Evolutionary conservation across 2,888 invertebrate genomes (phyloP).

Genomic region (Syritta pipiens): DNA sequence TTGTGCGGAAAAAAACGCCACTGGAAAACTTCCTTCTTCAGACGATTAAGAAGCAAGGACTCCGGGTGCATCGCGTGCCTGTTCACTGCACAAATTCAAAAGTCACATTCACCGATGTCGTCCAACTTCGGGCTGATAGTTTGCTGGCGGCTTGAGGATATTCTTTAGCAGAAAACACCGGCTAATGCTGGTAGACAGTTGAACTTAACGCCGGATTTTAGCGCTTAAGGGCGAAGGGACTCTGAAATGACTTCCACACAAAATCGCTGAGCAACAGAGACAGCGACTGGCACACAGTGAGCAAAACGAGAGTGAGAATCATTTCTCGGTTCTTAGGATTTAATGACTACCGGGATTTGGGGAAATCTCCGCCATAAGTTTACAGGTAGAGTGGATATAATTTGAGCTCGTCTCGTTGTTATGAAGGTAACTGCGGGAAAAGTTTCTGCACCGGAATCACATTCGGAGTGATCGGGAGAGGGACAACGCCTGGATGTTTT

Average conservation of each 20-base stretch:
- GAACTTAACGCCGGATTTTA: conserved; percentile 49
- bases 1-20: conserved; percentile 41
- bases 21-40: conserved; percentile 17
- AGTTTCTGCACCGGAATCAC: conserved; percentile 65
- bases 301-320: conserved; percentile 24
- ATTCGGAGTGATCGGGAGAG: conserved; percentile 57
- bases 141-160: conserved; percentile 23
- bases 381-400: conserved; percentile 62
- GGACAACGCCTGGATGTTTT: conserved; percentile 47
- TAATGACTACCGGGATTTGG: conserved; percentile 68
- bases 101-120: conserved; percentile 50
- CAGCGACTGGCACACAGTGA: background rate
- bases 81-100: conserved; percentile 63
- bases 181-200: conserved; percentile 63
- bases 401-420: conserved; percentile 62
- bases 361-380: conserved; percentile 65
- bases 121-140: conserved; percentile 33
- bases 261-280: background rate
- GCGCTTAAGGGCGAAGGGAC: conserved; percentile 36
- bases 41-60: conserved; percentile 40
- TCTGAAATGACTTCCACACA: conserved; percentile 48
- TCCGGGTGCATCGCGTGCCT: conserved; percentile 39
- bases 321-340: conserved; percentile 39
- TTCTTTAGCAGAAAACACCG: conserved; percentile 14
- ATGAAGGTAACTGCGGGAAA: conserved; percentile 59